A percentile compares a stretch with the other conserved stretches of the same genome.
Conservation (phyloP, 1,140 invertebrate species). For the Luehdorfia chinensis region DNA sequence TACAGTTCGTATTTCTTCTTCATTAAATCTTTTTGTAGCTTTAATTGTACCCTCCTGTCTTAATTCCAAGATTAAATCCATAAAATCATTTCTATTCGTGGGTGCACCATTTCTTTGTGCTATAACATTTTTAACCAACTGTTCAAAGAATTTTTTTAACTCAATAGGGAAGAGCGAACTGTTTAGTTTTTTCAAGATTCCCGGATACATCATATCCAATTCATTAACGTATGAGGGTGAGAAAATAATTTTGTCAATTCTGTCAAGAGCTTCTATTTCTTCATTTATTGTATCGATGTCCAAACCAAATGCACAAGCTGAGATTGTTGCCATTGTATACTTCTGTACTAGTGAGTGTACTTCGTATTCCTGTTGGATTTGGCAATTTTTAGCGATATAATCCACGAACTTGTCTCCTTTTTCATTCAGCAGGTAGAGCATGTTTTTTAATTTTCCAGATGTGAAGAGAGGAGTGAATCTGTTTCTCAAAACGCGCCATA, state of each 20-base stretch:
- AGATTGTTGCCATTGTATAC: constrained; percentile 72
- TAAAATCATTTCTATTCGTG: constrained; percentile 13
- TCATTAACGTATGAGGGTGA: constrained; percentile 20
- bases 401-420: constrained; percentile 47
- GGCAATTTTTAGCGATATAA: constrained; percentile 26
- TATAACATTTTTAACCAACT: constrained; percentile 23
- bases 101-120: constrained; percentile 10
- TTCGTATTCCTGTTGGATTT: constrained; percentile 39
- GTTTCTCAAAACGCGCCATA: constrained; percentile 77
- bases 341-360: constrained; percentile 58
- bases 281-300: constrained; percentile 72
- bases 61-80: constrained; percentile 19
- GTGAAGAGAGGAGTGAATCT: constrained; percentile 79
- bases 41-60: constrained; percentile 12
- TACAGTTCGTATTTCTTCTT: constrained; percentile 14
- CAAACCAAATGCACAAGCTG: constrained; percentile 78
- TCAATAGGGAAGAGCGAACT: constrained; percentile 32
- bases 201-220: constrained; percentile 43
- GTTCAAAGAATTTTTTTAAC: constrained; percentile 31
- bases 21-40: constrained; percentile 13
- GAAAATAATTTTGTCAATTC: constrained; percentile 30
- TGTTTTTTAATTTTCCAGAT: constrained; percentile 78
- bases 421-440: constrained; percentile 62
- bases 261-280: constrained; percentile 20
- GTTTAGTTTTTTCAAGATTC: constrained; percentile 33